These are phyloP conservation scores for Ptychobarbus kaznakovi DNA, from an alignment of 2,797 vertebrate species.

Conservation along the genomic window DNA sequence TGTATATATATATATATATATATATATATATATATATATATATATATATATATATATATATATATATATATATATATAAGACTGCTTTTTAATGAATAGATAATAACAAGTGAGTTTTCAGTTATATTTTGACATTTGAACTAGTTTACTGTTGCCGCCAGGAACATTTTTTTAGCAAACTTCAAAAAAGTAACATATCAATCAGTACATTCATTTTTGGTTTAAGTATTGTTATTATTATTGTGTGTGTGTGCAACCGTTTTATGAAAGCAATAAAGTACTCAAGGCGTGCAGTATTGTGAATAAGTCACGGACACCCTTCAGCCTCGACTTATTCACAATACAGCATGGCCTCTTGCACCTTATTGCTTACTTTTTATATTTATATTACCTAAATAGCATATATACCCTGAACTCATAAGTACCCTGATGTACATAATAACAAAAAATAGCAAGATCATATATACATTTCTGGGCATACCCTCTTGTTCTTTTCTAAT, in stretches of 20 bases:
- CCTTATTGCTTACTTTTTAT: neutral
- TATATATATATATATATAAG: too few relatives aligned
- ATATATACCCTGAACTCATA: neutral
- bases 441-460: neutral
- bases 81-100: neutral
- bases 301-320: too few relatives aligned
- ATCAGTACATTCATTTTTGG: too few relatives aligned
- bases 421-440: neutral
- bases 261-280: neutral
- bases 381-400: neutral
- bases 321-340: too few relatives aligned
- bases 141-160: too few relatives aligned
- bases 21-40: too few relatives aligned
- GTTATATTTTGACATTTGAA: neutral
- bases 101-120: neutral
- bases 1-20: too few relatives aligned
- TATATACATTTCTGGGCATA: neutral
- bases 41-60: too few relatives aligned
- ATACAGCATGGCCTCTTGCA: too few relatives aligned
- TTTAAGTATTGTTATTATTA: too few relatives aligned
- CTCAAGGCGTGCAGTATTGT: neutral
- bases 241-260: neutral
- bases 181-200: too few relatives aligned
- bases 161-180: too few relatives aligned
- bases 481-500: neutral